These are phyloP conservation scores for Synanthedon andrenaeformis DNA, from an alignment of 2,888 invertebrate genomes.

Conservation along the genomic window DNA sequence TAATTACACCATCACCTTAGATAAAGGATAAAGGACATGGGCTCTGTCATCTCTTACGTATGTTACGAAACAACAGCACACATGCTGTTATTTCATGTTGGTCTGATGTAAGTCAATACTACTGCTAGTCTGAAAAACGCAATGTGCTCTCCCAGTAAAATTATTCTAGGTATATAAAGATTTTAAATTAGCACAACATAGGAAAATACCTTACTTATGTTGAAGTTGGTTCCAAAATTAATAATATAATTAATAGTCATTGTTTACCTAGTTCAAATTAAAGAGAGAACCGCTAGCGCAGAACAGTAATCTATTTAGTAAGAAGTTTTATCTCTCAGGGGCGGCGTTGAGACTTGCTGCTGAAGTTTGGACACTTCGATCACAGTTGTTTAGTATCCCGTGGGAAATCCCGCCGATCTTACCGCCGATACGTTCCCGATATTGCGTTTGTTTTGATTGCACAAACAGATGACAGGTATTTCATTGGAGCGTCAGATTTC, in stretches of 20 bases:
- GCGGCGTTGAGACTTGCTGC: conserved; percentile 8
- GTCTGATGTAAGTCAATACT: too few relatives aligned
- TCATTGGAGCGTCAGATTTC: background rate
- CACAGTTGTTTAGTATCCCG: conserved; percentile 20
- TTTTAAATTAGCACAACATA: too few relatives aligned
- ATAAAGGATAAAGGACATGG: too few relatives aligned
- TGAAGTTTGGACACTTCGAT: conserved; percentile 20
- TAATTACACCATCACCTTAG: too few relatives aligned
- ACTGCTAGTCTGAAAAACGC: too few relatives aligned
- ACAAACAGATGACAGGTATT: background rate
- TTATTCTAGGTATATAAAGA: too few relatives aligned
- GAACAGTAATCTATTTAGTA: conserved; percentile 23
- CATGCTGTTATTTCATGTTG: too few relatives aligned
- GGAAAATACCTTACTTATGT: too few relatives aligned
- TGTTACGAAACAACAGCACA: too few relatives aligned
- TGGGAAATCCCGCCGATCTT: conserved; percentile 10
- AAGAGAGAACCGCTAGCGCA: background rate
- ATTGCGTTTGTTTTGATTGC: conserved; percentile 3
- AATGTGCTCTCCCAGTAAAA: too few relatives aligned
- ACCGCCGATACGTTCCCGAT: conserved; percentile 1
- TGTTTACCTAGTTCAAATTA: background rate
- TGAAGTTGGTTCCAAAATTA: too few relatives aligned
- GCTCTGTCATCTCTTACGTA: too few relatives aligned
- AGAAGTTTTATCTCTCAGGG: conserved; percentile 15
- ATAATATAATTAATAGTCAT: background rate